These are phyloP conservation scores for Electrona antarctica DNA, from an alignment of 2,113 vertebrate species.

Conservation along the genomic window DNA sequence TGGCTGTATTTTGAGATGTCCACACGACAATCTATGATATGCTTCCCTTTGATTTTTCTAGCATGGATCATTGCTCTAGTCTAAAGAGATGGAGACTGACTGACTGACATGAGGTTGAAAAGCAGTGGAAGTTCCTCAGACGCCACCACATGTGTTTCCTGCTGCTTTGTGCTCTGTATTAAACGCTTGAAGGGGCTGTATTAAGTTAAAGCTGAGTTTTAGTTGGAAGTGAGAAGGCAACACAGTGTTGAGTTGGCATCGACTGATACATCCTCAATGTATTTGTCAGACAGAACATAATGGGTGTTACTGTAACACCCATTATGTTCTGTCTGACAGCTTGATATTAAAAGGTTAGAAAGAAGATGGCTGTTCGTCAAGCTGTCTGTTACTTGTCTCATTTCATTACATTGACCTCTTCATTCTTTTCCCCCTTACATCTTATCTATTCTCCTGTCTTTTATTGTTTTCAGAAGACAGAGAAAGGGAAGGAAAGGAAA, in stretches of 20 bases:
- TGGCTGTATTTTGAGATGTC: no score
- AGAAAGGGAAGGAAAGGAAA: no score
- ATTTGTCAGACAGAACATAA: conserved; percentile 51
- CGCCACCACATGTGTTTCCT: no score
- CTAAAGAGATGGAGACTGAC: no score
- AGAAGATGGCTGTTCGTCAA: conserved; percentile 6
- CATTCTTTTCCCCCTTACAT: neutral
- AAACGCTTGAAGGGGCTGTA: no score
- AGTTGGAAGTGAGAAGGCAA: conserved; percentile 21
- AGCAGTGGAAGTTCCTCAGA: no score
- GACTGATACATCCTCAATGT: conserved; percentile 54
- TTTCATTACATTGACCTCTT: neutral
- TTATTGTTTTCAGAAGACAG: neutral
- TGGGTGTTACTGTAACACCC: conserved; percentile 54
- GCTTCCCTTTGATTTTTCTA: no score
- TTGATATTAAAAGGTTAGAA: conserved; percentile 37
- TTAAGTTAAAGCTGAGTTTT: neutral
- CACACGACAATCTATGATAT: no score
- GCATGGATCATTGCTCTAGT: no score
- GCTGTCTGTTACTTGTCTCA: neutral
- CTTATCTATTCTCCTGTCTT: neutral
- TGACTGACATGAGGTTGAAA: no score
- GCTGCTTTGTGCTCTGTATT: no score
- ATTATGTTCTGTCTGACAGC: conserved; percentile 49
- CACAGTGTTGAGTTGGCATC: conserved; percentile 25